phyloP scores from a whole-genome alignment of 2,797 vertebrate genomes.

The Acanthornis magna region DNA sequence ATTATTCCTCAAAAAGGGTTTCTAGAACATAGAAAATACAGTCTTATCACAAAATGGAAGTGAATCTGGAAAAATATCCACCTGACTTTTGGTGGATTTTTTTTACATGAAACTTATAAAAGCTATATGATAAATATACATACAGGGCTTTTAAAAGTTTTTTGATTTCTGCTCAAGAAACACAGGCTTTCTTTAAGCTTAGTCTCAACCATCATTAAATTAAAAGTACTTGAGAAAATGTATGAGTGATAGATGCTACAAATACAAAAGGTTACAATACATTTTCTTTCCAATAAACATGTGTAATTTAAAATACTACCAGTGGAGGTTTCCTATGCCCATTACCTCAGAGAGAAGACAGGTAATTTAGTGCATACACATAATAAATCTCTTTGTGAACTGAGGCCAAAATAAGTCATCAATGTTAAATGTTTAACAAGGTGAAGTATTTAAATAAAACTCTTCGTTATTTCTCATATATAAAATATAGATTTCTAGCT shows the following conservation, averaged over 20 bases:
- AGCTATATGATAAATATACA: background rate
- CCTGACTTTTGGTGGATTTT: background rate
- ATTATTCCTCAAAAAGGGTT: background rate
- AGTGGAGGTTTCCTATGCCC: background rate
- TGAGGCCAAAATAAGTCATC: background rate
- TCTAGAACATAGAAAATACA: background rate
- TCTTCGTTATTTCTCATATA: background rate
- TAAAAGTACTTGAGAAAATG: background rate
- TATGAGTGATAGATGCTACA: background rate
- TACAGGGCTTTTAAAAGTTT: background rate
- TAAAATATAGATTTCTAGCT: background rate
- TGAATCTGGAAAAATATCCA: background rate
- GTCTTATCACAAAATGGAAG: background rate
- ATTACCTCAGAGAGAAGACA: background rate
- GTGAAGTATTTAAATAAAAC: background rate
- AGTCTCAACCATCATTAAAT: background rate
- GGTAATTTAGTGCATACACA: background rate
- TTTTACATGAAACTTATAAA: background rate
- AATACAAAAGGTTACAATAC: background rate
- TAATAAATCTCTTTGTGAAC: background rate
- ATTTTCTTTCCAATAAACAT: conserved; percentile 10
- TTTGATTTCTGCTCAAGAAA: background rate
- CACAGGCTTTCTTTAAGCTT: background rate
- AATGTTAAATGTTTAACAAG: background rate
- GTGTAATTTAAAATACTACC: background rate